Evolutionary conservation across 2,888 invertebrate species (phyloP), one percentile per base, ranked within the genome.

Genomic region (Agrotis puta): DNA sequence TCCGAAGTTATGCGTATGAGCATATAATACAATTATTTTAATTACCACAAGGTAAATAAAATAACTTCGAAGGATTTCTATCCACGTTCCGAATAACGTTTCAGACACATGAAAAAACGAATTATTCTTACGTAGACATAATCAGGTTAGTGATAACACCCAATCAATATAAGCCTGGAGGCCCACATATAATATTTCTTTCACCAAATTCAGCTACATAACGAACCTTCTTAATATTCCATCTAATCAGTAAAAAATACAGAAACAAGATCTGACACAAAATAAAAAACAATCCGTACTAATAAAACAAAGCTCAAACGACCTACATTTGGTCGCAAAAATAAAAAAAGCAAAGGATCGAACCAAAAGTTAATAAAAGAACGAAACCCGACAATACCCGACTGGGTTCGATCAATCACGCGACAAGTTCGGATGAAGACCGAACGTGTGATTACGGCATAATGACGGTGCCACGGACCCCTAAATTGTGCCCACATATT

Each of bases 401-500:
- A 70, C 65, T 66, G 75, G 72, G 74, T 76, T 82, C 88, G 85
- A 90, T 90, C 90, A 88, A 90, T 90, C 90, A 89, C 87, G 57
- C 68, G 64, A 80, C 85, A 81, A 87, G 83, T 86, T 85, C 66
- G 84, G 84, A 88, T 86, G 80, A 87, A 88, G 90, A 87, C 85
- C 82, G 82, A 85, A 85, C 82, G 83, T 79, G 85, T 90, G 90
- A 90, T 90, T 89, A 88, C 85, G 77, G 84, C 82, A 84, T 89
- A 89, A 90, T 89, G 88, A 85, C 81, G 85, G 84, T 83, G 81
- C 50, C 77, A 76, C 54, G 62, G 66, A 79, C 73, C 83, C 63
- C 63, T 69, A 72, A 79, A 77, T 81, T 78, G 81, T 70, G 80
- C 67, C 81, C 81, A 80, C 82, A 84, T 78, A 78, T 78, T 78